Conservation (phyloP, 2,797 vertebrate species). For the Protosalanx chinensis region DNA sequence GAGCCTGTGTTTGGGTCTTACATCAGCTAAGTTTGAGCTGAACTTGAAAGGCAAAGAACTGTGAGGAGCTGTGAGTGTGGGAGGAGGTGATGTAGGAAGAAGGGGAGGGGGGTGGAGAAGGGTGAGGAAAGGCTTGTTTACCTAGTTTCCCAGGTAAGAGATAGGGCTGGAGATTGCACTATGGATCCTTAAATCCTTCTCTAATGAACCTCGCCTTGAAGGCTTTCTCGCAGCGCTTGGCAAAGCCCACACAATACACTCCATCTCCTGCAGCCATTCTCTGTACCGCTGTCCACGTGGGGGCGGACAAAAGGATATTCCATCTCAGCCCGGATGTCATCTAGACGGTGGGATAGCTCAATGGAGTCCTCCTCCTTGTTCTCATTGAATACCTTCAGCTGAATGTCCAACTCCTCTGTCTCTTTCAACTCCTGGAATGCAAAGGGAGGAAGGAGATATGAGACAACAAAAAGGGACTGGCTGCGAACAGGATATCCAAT, state of each 20-base stretch:
- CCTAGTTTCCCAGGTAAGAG: conserved; percentile 48
- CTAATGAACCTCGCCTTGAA: conserved; percentile 62
- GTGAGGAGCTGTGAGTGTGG: conserved; percentile 12
- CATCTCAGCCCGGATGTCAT: conserved; percentile 95
- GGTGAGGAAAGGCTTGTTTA: conserved; percentile 60
- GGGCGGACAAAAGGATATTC: conserved; percentile 91
- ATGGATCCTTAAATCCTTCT: conserved; percentile 64
- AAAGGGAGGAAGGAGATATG: conserved; percentile 1
- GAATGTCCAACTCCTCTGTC: conserved; percentile 97
- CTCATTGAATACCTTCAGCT: conserved; percentile 97
- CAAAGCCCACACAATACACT: conserved; percentile 45
- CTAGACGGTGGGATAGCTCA: conserved; percentile 93
- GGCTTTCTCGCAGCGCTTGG: conserved; percentile 53
- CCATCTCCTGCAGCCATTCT: conserved; percentile 13
- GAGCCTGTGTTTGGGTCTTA: conserved; percentile 14
- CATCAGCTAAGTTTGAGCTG: conserved; percentile 17
- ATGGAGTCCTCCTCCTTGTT: conserved; percentile 96
- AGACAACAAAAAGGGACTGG: neutral
- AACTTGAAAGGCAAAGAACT: conserved; percentile 18
- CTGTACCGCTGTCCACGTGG: conserved; percentile 31
- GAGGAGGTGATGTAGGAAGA: conserved; percentile 13
- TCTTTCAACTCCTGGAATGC: conserved; percentile 86
- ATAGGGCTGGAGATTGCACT: conserved; percentile 55
- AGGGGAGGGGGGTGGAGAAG: conserved; percentile 24
- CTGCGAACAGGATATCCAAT: neutral